These are phyloP conservation scores for Lobophora halterata DNA, from an alignment of 2,888 invertebrate genomes.

Conservation along the genomic window DNA sequence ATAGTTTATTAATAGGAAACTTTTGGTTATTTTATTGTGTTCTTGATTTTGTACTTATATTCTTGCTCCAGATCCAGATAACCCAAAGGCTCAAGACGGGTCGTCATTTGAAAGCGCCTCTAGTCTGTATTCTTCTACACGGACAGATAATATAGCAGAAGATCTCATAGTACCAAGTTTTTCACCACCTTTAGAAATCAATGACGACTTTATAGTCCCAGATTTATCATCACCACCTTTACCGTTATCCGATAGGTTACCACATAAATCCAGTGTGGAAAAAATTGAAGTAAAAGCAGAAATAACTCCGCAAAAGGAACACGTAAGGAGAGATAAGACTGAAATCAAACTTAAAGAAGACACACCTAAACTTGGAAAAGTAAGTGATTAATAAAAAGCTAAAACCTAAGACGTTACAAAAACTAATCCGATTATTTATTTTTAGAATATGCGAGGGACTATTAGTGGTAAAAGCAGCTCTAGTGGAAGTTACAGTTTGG, in stretches of 20 bases:
- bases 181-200: conserved; percentile 80
- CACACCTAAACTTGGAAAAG: conserved; percentile 48
- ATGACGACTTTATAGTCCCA: conserved; percentile 71
- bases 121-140: conserved; percentile 88
- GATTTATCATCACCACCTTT: conserved; percentile 72
- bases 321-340: conserved; percentile 74
- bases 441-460: conserved; percentile 55
- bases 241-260: conserved; percentile 61
- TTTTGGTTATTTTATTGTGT: too few relatives aligned
- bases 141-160: conserved; percentile 85
- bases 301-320: conserved; percentile 56
- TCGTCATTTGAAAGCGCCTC: conserved; percentile 94
- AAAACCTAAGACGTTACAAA: neutral
- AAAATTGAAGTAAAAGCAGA: conserved; percentile 70
- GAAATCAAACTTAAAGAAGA: conserved; percentile 66
- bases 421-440: conserved; percentile 19
- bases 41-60: conserved; percentile 8
- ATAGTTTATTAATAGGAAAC: too few relatives aligned
- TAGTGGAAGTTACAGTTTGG: conserved; percentile 76
- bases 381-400: too few relatives aligned
- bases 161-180: conserved; percentile 83
- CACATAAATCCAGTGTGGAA: conserved; percentile 54
- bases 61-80: conserved; percentile 74
- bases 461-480: conserved; percentile 76
- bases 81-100: conserved; percentile 84